Evolutionary conservation across 2,113 vertebrate species (phyloP).

Genomic region (Cromileptes altivelis): DNA sequence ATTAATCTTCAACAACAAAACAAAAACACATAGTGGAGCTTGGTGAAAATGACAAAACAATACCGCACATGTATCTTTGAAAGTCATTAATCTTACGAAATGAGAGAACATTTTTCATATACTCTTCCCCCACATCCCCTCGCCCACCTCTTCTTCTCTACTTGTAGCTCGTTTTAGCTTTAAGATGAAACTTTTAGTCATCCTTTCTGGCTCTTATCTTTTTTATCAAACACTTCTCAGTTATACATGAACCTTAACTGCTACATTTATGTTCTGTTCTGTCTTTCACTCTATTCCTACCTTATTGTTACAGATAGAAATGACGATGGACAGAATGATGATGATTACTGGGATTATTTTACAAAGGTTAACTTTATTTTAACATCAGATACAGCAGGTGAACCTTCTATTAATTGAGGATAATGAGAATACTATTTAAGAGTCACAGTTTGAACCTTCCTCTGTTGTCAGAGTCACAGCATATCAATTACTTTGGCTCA

Average conservation of each 20-base stretch:
- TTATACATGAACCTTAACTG: not conserved
- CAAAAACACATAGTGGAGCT: constrained; percentile 46
- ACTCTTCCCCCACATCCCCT: not conserved
- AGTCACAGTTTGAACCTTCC: not conserved
- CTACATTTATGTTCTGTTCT: not conserved
- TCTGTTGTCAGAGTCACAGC: not conserved
- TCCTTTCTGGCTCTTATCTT: not conserved
- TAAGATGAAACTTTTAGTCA: constrained; percentile 8
- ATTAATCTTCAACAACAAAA: constrained; percentile 62
- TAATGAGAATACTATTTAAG: not conserved
- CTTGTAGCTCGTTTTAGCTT: constrained; percentile 10
- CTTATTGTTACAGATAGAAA: not conserved
- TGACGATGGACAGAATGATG: not conserved
- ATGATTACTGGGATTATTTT: not conserved
- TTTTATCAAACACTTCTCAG: not conserved
- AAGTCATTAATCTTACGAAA: constrained; percentile 47
- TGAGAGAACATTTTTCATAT: constrained; percentile 37
- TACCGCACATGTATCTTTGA: constrained; percentile 31
- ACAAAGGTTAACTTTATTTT: not conserved
- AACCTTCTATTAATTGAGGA: not conserved
- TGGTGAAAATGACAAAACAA: constrained; percentile 42
- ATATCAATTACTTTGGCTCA: not conserved
- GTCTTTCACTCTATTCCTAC: not conserved
- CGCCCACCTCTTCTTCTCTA: not conserved
- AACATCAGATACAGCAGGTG: not conserved